These are phyloP conservation scores for Apis laboriosa DNA, from an alignment of 1,140 invertebrate genomes.

Conservation along the genomic window DNA sequence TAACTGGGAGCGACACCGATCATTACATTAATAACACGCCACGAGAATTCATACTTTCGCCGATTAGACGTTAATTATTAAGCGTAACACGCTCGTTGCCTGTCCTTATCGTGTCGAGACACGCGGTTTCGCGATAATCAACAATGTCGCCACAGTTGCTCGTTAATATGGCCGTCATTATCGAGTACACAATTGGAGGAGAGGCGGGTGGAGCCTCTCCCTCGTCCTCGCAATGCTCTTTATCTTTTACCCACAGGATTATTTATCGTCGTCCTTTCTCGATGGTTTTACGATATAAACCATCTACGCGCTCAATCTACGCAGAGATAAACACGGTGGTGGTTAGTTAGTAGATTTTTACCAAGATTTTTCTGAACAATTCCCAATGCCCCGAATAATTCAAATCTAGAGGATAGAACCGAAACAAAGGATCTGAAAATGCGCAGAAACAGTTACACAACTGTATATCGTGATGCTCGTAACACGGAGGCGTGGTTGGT, in stretches of 20 bases:
- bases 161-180: slow-evolving; percentile 55
- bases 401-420: background rate
- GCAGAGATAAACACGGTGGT: background rate
- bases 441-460: no score
- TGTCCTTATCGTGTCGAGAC: slow-evolving; percentile 73
- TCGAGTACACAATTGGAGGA: slow-evolving; percentile 15
- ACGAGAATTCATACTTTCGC: slow-evolving; percentile 15
- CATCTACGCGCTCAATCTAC: background rate
- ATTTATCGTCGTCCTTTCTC: slow-evolving; percentile 12
- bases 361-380: background rate
- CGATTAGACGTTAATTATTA: slow-evolving; percentile 55
- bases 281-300: background rate
- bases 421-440: background rate
- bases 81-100: slow-evolving; percentile 59
- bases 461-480: no score
- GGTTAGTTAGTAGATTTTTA: background rate
- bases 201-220: background rate
- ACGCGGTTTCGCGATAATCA: slow-evolving; percentile 76
- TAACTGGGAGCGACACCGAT: background rate
- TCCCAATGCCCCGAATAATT: background rate
- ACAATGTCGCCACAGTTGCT: slow-evolving; percentile 65
- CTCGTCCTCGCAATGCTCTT: background rate
- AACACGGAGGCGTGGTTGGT: no score
- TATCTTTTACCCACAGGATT: slow-evolving; percentile 16
- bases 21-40: slow-evolving; percentile 33